phyloP scores from a whole-genome alignment of 37 sponge, comb jelly and placozoan genomes.

The Halichondria panicea region DNA sequence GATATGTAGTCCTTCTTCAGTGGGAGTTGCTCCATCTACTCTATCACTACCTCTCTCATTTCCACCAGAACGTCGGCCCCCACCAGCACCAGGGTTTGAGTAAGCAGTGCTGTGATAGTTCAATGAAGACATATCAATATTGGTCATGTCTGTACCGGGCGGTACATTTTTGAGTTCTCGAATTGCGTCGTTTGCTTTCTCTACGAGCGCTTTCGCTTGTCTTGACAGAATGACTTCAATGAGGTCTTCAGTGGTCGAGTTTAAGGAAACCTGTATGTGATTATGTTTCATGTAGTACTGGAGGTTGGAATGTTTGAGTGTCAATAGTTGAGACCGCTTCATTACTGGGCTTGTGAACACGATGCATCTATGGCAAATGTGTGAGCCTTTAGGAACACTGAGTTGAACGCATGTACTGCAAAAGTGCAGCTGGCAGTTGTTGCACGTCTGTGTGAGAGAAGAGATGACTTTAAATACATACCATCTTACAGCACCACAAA shows the following conservation, averaged over 20 bases:
- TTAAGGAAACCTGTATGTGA: neutral
- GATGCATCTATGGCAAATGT: constrained; percentile 17
- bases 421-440: constrained; percentile 15
- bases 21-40: neutral
- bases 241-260: neutral
- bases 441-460: constrained; percentile 4
- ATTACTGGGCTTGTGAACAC: constrained; percentile 27
- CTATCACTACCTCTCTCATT: neutral
- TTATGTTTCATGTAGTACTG: constrained; percentile 9
- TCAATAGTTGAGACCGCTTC: constrained; percentile 25
- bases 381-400: neutral
- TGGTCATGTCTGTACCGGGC: neutral
- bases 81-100: neutral
- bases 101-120: constrained; percentile 4
- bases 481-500: no score
- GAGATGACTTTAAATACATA: no score
- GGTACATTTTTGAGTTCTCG: neutral
- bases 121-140: neutral
- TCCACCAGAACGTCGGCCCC: neutral
- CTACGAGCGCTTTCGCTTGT: constrained; percentile 36
- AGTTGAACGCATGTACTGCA: constrained; percentile 13
- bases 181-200: constrained; percentile 32
- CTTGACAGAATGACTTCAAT: constrained; percentile 29
- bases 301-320: constrained; percentile 12
- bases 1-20: neutral